phyloP scores from a whole-genome alignment of 2,797 vertebrate genomes.

The Platalea minor region DNA sequence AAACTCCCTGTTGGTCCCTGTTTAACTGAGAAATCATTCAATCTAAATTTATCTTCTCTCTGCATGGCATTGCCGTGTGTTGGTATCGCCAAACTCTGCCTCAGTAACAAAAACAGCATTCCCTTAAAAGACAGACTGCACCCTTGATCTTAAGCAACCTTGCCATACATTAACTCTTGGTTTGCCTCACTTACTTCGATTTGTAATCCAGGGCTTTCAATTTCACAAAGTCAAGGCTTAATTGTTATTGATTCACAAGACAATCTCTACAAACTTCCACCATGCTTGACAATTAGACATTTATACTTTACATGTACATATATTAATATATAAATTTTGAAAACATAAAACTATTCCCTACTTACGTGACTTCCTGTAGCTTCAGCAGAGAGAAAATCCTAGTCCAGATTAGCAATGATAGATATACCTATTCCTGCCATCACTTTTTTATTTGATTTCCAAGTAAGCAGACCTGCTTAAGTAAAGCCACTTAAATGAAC shows the following conservation, averaged over 20 bases:
- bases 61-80: conserved; percentile 37
- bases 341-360: conserved; percentile 33
- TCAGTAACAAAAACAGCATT: conserved; percentile 40
- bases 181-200: conserved; percentile 13
- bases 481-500: conserved; percentile 36
- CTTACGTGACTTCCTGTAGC: conserved; percentile 27
- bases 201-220: neutral
- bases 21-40: conserved; percentile 73
- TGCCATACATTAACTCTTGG: conserved; percentile 32
- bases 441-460: conserved; percentile 21
- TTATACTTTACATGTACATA: neutral
- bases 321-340: conserved; percentile 19
- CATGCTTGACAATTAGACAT: neutral
- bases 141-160: conserved; percentile 17
- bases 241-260: neutral
- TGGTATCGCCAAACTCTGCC: conserved; percentile 45
- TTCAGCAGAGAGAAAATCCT: conserved; percentile 46
- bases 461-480: conserved; percentile 23
- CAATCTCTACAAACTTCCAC: neutral
- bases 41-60: conserved; percentile 71
- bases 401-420: neutral
- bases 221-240: neutral
- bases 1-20: conserved; percentile 69
- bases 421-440: neutral
- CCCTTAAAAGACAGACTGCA: conserved; percentile 21